These are phyloP conservation scores for Apamea sordens DNA, from an alignment of 2,888 invertebrate species.

Conservation along the genomic window DNA sequence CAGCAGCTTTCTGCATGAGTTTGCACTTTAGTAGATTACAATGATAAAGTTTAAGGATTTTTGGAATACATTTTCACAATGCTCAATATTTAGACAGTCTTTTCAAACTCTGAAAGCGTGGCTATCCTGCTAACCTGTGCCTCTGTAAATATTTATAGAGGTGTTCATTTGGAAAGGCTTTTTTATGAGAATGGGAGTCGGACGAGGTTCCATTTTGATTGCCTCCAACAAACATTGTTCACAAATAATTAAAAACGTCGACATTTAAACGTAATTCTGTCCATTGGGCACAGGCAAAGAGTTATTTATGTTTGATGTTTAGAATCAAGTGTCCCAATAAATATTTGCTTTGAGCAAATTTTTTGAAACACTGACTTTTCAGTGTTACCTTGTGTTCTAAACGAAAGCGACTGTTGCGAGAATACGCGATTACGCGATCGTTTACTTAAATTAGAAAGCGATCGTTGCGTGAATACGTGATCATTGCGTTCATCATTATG, in stretches of 20 bases:
- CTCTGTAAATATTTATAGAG: conserved; percentile 74
- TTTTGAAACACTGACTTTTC: neutral
- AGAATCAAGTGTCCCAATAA: neutral
- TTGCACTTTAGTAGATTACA: neutral
- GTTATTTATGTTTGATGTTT: conserved; percentile 12
- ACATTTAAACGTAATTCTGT: conserved; percentile 20
- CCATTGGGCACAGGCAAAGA: conserved; percentile 16
- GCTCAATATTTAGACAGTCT: conserved; percentile 45
- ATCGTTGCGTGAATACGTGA: neutral
- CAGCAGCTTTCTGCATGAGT: neutral
- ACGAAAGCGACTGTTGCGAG: no score
- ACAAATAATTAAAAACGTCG: conserved; percentile 54
- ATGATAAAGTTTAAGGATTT: neutral
- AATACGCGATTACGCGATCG: neutral
- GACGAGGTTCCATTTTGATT: conserved; percentile 63
- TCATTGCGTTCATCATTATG: no score
- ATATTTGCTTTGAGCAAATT: neutral
- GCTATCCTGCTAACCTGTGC: conserved; percentile 64
- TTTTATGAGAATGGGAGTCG: conserved; percentile 64
- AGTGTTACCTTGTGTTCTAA: neutral
- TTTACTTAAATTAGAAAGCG: neutral
- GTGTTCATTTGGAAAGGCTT: conserved; percentile 68
- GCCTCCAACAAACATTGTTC: conserved; percentile 50
- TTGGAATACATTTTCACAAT: neutral
- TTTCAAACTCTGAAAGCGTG: conserved; percentile 37